Conservation (phyloP, 2,888 invertebrate genomes). For the Acanthosepion esculentum region DNA sequence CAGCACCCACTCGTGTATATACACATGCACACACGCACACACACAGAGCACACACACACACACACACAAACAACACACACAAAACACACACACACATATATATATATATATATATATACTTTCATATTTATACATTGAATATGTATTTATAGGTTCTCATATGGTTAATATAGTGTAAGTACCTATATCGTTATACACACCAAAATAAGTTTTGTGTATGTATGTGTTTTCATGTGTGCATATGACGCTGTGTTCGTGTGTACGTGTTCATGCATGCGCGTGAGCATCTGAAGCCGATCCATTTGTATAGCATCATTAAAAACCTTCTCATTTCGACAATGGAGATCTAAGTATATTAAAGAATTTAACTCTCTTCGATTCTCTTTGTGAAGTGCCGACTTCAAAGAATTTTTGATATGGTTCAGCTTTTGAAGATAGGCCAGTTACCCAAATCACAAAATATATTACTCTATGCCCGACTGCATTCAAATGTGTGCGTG, state of each 20-base stretch:
- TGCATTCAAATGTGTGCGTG: background rate
- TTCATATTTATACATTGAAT: background rate
- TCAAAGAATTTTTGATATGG: background rate
- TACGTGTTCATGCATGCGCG: background rate
- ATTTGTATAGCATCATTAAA: background rate
- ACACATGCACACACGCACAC: no score
- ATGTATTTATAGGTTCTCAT: no score
- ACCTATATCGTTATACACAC: background rate
- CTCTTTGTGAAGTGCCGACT: background rate
- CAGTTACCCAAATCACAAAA: background rate
- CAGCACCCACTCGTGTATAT: no score
- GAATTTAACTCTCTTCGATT: conserved; percentile 33
- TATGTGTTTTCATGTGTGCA: no score
- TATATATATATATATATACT: background rate
- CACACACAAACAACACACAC: background rate
- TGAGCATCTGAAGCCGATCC: background rate
- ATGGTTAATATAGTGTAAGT: background rate
- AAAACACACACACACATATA: background rate
- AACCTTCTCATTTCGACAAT: background rate
- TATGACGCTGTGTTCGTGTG: background rate
- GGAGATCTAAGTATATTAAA: conserved; percentile 4
- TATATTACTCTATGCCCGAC: conserved; percentile 9
- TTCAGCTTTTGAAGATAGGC: conserved; percentile 4
- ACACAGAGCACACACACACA: no score
- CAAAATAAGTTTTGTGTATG: no score